These are phyloP conservation scores for Dromius quadrimaculatus DNA, from an alignment of 2,888 invertebrate genomes.

Conservation along the genomic window DNA sequence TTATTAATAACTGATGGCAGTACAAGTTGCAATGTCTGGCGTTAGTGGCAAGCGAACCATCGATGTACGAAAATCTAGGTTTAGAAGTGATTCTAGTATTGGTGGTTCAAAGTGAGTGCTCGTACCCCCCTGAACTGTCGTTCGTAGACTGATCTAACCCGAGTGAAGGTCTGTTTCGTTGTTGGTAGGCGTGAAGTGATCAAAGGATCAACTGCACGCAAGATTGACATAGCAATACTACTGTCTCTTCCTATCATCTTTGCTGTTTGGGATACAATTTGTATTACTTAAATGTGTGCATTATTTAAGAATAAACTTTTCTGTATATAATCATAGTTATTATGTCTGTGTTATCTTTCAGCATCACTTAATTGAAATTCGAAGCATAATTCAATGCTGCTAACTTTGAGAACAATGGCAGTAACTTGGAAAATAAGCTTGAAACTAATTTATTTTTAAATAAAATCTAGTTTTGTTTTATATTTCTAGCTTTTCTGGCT, in stretches of 20 bases:
- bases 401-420: too few species aligned
- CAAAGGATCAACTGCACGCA: not conserved
- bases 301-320: conserved; percentile 53
- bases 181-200: not conserved
- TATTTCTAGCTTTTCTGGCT: too few species aligned
- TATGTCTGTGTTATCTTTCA: not conserved
- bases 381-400: too few species aligned
- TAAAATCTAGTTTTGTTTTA: too few species aligned
- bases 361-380: too few species aligned
- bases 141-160: conserved; percentile 40
- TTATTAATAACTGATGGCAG: conserved; percentile 37
- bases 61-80: not conserved
- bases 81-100: not conserved
- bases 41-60: conserved; percentile 17
- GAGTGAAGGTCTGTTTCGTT: conserved; percentile 27
- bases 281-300: conserved; percentile 53
- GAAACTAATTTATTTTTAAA: too few species aligned
- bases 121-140: conserved; percentile 34
- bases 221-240: conserved; percentile 50
- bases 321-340: conserved; percentile 51
- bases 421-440: too few species aligned
- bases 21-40: conserved; percentile 44
- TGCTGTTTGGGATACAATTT: conserved; percentile 53
- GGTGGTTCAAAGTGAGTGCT: conserved; percentile 25
- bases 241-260: conserved; percentile 52